Percentiles rank a stretch among this genome's conserved stretches.
Evolutionary conservation across 2,113 vertebrate genomes (phyloP).

Genomic region (Sturnira hondurensis): DNA sequence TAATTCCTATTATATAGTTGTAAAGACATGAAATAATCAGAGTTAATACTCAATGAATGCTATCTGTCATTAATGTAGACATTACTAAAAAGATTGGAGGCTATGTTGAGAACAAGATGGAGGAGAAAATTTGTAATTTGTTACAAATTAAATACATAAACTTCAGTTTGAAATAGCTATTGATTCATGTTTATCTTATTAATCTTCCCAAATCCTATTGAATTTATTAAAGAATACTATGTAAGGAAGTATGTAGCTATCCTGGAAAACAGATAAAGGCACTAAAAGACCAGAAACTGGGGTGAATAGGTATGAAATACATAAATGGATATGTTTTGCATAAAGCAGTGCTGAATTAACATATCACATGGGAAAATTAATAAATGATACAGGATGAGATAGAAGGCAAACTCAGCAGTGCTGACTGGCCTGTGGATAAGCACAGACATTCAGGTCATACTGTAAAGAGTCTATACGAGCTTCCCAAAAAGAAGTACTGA

Average conservation of each 20-base stretch:
- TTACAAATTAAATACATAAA: background rate
- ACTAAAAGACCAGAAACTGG: background rate
- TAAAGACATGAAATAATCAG: background rate
- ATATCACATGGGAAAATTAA: background rate
- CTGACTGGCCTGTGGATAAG: background rate
- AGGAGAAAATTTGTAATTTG: background rate
- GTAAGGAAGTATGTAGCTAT: background rate
- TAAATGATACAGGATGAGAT: background rate
- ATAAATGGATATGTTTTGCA: background rate
- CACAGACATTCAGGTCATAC: background rate
- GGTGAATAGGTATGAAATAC: background rate
- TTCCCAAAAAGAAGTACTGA: background rate
- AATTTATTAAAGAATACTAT: background rate
- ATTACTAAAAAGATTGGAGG: background rate
- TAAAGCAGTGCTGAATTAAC: background rate
- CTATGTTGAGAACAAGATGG: background rate
- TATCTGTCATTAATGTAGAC: background rate
- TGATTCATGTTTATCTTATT: background rate
- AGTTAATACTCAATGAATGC: background rate
- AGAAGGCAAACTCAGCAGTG: background rate
- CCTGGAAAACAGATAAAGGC: background rate
- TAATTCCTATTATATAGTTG: background rate
- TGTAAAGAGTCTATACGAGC: background rate
- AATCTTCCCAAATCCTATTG: background rate
- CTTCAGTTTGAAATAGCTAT: background rate